Base-by-base conservation (phyloP, 2,888 invertebrate genomes). In the Eilema depressum region DNA sequence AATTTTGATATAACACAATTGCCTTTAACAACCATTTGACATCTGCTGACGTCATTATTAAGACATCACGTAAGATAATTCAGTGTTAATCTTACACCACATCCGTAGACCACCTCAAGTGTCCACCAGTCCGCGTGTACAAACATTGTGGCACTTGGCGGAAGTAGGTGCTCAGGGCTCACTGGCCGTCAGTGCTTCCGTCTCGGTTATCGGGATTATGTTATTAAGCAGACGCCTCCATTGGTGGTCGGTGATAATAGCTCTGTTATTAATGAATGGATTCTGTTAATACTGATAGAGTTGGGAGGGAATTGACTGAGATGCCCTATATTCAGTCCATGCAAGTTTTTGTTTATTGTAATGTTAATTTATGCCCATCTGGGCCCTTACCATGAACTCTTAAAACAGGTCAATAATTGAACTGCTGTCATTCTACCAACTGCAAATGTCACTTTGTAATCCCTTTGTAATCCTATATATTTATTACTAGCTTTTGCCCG, bases 181-280 rank as follows among this genome's bases (percentile, higher is more conserved):
- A 67, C 57, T 85, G 83, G 79, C 83, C 85, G 82, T 80, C 83
- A 81, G 83, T 77, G 86, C 90, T 90, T 91, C 92, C 91, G 87
- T 81, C 81, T 81, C 80, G 80, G 86, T 87, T 89, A 91, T 93
- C 90, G 82, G 91, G 93, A 90, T 92, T 92, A 92, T 90, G 91
- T 84, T 90, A 92, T 90, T 91, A 93, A 90, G 85, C 93, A 93
- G 93, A 88, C 85, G 81, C 83, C 78, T 78, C 69, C 81, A 71
- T 76, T 83, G 92, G 93, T 92, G 93, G 93, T 93, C 92, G 82
- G 69, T 84, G 84, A 87, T 85, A 83, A 79, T 77, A 71, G 75
- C 76, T 75, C 69, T 66, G 71, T 76, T 69, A 84, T 83, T 80
- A 80, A 82, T 79, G 26, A 37, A 33, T 57, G 25, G 3, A 37